Base-by-base conservation (phyloP, 2,113 vertebrate genomes). In the Toxotes jaculatrix region DNA sequence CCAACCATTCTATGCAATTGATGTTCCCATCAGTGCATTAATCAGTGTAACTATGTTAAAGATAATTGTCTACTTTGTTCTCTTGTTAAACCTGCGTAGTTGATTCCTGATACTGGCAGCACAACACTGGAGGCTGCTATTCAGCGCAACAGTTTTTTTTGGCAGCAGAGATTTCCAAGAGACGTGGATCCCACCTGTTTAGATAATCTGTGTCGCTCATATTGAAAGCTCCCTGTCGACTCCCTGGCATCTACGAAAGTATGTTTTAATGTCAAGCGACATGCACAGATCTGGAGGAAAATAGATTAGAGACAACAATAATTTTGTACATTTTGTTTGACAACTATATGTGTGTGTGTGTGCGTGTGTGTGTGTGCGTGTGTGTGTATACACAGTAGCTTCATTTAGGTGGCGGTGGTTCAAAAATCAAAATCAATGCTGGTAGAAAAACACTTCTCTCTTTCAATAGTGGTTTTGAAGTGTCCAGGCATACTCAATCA, bases 21-120 rank as follows among this genome's bases (percentile, higher is more conserved):
- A 91, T 91, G 88, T 86, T 91, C 79, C 88, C 88, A 27, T 94
- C 88, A 91, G 84, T 89, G 91, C 9, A 27, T 40, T 91, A 94
- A 93, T 92, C 47, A 27, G 27, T 27, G 27, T 27, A 27, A 27
- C 27, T 27, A 1, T 27, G 27, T 27, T 27, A 27, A 27, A 27
- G 27, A 27, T 27, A 27, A 27, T n/a, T 4, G 61, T 16, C 13
- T 5, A 5, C 12, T 14, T 53, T 64, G 47, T 40, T 55, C 5
- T 5, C 8, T 13, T 17, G 21, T 42, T n/a, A 14, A n/a, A 42
- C 68, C 9, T 56, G 12, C 17, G 5, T 11, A 12, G 53, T 31
- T 19, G 1, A 38, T 47, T 45, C 12, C 27, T 59, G 5, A 31
- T n/a, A 45, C 2, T 27, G 19, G 31, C 3, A 16, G 17, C 16